These are phyloP conservation scores for Trachymyrmex septentrionalis DNA, from an alignment of 1,140 invertebrate genomes.

Conservation along the genomic window DNA sequence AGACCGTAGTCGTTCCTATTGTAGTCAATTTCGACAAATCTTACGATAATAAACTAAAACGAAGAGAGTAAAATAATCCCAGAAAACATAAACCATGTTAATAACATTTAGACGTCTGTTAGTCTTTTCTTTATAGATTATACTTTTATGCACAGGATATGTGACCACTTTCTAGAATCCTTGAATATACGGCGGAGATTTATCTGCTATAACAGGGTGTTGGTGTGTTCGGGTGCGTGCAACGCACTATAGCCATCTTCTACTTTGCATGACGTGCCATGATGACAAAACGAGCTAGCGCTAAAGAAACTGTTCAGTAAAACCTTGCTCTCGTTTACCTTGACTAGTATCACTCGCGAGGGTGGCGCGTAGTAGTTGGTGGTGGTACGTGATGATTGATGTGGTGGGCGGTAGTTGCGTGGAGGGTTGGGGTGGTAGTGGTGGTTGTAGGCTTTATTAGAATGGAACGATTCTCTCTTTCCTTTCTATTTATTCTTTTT, in stretches of 20 bases:
- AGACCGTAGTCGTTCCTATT: neutral
- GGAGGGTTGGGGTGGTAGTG: constrained; percentile 76
- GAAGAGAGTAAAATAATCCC: neutral
- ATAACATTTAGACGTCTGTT: neutral
- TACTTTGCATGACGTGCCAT: constrained; percentile 12
- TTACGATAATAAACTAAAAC: neutral
- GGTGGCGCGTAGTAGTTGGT: constrained; percentile 82
- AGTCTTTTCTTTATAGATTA: neutral
- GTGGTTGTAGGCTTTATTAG: constrained; percentile 74
- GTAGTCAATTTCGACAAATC: neutral
- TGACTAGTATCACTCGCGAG: constrained; percentile 84
- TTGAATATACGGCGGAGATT: constrained; percentile 28
- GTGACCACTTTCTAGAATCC: constrained; percentile 15
- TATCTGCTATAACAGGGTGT: neutral
- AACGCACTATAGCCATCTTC: constrained; percentile 24
- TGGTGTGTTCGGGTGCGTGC: constrained; percentile 47
- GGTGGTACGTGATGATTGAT: constrained; percentile 79
- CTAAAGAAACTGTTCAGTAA: constrained; percentile 70
- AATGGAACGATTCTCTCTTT: constrained; percentile 54
- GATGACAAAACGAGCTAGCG: constrained; percentile 69
- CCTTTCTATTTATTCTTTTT: constrained; percentile 27
- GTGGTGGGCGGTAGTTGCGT: constrained; percentile 79
- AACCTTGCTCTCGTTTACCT: constrained; percentile 82
- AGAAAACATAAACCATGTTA: neutral
- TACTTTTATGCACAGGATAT: neutral